A percentile compares a stretch with the other conserved stretches of the same genome.
Conservation (phyloP, 2,888 invertebrate genomes). For the Ectobius pallidus region DNA sequence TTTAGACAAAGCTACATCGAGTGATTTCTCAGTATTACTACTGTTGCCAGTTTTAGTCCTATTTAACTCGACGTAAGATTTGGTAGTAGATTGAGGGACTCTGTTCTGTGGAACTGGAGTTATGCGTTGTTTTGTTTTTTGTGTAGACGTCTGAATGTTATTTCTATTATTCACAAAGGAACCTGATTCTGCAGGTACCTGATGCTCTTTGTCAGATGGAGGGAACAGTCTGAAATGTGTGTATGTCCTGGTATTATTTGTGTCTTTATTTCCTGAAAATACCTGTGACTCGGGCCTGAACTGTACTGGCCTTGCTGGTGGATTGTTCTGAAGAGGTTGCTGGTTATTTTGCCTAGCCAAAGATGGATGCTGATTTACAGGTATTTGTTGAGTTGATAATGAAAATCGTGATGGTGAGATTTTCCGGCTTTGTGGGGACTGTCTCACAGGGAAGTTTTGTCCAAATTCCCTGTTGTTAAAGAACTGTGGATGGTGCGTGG, state of each 20-base stretch:
- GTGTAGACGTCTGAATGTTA: slow-evolving; percentile 43
- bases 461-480: not conserved
- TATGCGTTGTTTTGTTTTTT: not conserved
- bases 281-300: not conserved
- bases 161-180: slow-evolving; percentile 68
- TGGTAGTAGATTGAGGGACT: not conserved
- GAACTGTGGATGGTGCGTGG: not conserved
- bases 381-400: not conserved
- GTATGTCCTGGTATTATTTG: not conserved
- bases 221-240: slow-evolving; percentile 13
- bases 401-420: not conserved
- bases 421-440: not conserved
- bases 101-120: not conserved
- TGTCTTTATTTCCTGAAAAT: slow-evolving; percentile 4
- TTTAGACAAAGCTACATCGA: not conserved
- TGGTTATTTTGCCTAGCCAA: slow-evolving; percentile 31
- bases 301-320: slow-evolving; percentile 35
- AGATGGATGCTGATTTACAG: not conserved
- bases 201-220: slow-evolving; percentile 60
- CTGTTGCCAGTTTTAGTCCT: not conserved
- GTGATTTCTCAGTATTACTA: not conserved
- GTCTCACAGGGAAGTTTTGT: not conserved
- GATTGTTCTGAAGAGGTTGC: slow-evolving; percentile 40
- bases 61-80: not conserved
- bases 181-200: slow-evolving; percentile 76